These are phyloP conservation scores for Aphidoletes aphidimyza DNA, from an alignment of 2,888 invertebrate genomes.

Conservation along the genomic window DNA sequence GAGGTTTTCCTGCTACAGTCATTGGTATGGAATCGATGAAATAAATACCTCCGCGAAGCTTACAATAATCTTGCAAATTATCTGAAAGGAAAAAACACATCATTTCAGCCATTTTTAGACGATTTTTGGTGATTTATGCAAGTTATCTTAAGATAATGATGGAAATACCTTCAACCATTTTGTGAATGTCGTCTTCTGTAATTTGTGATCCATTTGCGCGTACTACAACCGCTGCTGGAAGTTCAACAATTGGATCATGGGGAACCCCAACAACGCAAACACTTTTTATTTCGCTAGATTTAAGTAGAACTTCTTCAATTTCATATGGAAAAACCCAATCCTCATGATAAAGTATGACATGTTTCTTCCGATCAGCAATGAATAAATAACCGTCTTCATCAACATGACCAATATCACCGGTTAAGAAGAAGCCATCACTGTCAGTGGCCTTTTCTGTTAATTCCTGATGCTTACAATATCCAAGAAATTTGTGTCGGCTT, in stretches of 20 bases:
- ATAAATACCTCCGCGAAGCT: neutral
- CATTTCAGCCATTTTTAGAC: neutral
- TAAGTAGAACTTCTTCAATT: slow-evolving; percentile 55
- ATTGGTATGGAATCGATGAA: neutral
- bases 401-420: slow-evolving; percentile 44
- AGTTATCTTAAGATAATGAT: neutral
- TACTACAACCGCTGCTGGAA: slow-evolving; percentile 62
- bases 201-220: slow-evolving; percentile 54
- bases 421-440: slow-evolving; percentile 3
- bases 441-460: neutral
- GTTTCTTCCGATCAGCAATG: slow-evolving; percentile 55
- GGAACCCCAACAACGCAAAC: slow-evolving; percentile 63
- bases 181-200: neutral
- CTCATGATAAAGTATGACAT: slow-evolving; percentile 10
- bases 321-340: slow-evolving; percentile 54
- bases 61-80: neutral
- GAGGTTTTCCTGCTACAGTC: neutral
- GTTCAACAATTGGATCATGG: slow-evolving; percentile 60
- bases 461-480: neutral
- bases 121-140: neutral
- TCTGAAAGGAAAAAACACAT: neutral
- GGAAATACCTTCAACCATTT: neutral
- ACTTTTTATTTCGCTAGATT: slow-evolving; percentile 61
- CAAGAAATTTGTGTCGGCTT: neutral
- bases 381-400: slow-evolving; percentile 55